Evolutionary conservation across 23 tunicate genomes (phyloP).

Genomic region (Halocynthia roretzi): DNA sequence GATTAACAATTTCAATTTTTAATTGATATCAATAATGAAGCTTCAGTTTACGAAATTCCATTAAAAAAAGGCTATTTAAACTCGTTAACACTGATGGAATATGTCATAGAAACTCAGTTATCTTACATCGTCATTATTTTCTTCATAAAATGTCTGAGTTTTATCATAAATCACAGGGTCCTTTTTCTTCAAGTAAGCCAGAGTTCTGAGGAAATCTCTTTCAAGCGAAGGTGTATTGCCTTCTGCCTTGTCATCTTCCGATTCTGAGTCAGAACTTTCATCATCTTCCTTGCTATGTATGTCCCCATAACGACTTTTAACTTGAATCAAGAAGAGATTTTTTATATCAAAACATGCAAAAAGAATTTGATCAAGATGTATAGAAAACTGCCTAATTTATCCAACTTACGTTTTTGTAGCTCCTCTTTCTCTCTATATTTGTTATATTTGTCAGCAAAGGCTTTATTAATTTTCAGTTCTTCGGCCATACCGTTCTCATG

Average conservation of each 20-base stretch:
- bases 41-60: not conserved
- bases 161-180: slow-evolving; percentile 61
- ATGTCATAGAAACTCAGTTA: not conserved
- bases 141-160: slow-evolving; percentile 49
- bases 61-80: not conserved
- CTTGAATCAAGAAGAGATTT: slow-evolving; percentile 6
- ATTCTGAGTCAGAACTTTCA: slow-evolving; percentile 39
- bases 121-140: slow-evolving; percentile 3
- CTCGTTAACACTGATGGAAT: not conserved
- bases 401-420: slow-evolving; percentile 56
- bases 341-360: not conserved
- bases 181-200: slow-evolving; percentile 51
- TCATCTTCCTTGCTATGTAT: slow-evolving; percentile 1
- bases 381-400: not conserved
- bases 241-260: slow-evolving; percentile 85
- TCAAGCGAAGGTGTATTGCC: slow-evolving; percentile 55
- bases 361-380: not conserved
- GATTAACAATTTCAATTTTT: too few relatives aligned
- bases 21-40: too few relatives aligned
- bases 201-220: slow-evolving; percentile 46
- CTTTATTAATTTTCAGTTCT: slow-evolving; percentile 54
- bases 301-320: slow-evolving; percentile 54
- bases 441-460: slow-evolving; percentile 67
- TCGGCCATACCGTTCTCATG: slow-evolving; percentile 10
- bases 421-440: slow-evolving; percentile 73